Percentiles rank a stretch among this genome's conserved stretches.
These are phyloP conservation scores for Lasius platythorax DNA, from an alignment of 2,888 invertebrate genomes.

Conservation along the genomic window DNA sequence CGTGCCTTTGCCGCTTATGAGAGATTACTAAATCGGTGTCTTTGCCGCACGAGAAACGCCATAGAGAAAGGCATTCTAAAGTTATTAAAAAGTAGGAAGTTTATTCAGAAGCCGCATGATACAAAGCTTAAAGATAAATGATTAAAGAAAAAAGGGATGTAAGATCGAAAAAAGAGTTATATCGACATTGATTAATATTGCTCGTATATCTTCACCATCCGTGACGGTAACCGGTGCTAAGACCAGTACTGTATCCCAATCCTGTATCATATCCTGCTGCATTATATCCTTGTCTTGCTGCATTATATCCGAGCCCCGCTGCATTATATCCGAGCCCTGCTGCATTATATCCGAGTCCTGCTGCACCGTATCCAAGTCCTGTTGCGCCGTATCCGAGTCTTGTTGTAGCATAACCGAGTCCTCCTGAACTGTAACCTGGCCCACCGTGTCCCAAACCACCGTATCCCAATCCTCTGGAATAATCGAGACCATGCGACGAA, in stretches of 20 bases:
- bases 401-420: slow-evolving; percentile 15
- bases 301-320: background rate
- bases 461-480: slow-evolving; percentile 46
- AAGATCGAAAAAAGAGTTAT: background rate
- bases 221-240: slow-evolving; percentile 64
- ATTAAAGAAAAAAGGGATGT: background rate
- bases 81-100: slow-evolving; percentile 43
- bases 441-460: slow-evolving; percentile 47
- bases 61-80: background rate
- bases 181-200: slow-evolving; percentile 9
- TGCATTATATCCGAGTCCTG: background rate
- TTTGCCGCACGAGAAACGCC: background rate
- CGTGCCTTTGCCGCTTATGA: too few relatives aligned
- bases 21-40: background rate
- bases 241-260: slow-evolving; percentile 61
- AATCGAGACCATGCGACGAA: slow-evolving; percentile 54
- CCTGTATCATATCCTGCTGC: slow-evolving; percentile 44
- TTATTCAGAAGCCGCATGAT: slow-evolving; percentile 50
- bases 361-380: background rate
- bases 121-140: slow-evolving; percentile 17
- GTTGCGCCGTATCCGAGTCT: slow-evolving; percentile 16
- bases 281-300: slow-evolving; percentile 13
- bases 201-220: slow-evolving; percentile 24
- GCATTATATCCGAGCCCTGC: slow-evolving; percentile 1
- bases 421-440: slow-evolving; percentile 57